Base-by-base conservation (phyloP, 2,797 vertebrate genomes). In the Sphaeramia orbicularis region DNA sequence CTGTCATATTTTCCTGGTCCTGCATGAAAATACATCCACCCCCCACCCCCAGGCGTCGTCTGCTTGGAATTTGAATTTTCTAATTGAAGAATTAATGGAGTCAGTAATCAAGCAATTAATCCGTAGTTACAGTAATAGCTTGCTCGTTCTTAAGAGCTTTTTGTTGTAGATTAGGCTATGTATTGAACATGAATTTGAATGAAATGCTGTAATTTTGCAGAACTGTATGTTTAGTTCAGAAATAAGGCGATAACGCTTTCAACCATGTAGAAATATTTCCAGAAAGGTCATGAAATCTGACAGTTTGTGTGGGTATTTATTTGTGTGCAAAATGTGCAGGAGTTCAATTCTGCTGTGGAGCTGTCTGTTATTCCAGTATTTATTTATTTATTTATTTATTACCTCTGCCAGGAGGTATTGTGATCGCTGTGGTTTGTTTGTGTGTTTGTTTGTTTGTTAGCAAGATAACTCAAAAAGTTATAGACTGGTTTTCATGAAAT, bases 81-180 rank as follows among this genome's bases (percentile, higher is more conserved):
- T 85, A 91, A 90, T 90, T 85, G 88, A 86, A 90, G 68, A 89
- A 91, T 93, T 83, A 87, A 91, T 92, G 79, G 67, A 83, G 62
- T 87, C 82, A 74, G 85, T 90, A 92, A 91, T 93, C 89, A 74
- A 80, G 76, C 78, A 83, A 93, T 93, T 90, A 90, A 90, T 92
- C 85, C 87, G 80, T 82, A 90, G 84, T 89, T 91, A 87, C 75
- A 83, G 85, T 84, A 90, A 86, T 83, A 82, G 80, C 52, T 47
- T 65, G 68, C 60, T 60, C 52, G 1, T 87, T 78, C 60, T 65
- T 60, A 79, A 84, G 60, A 64, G 73, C 48, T 71, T 80, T 81
- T 65, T 83, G 55, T 81, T 63, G 60, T 42, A 74, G 74, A 84
- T 76, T 59, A 65, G 41, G 18, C 35, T 30, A 9, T 11, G 59